Percentiles rank a stretch among this genome's conserved stretches.
Conservation (phyloP, 2,113 vertebrate genomes). For the Scartelaos histophorus region DNA sequence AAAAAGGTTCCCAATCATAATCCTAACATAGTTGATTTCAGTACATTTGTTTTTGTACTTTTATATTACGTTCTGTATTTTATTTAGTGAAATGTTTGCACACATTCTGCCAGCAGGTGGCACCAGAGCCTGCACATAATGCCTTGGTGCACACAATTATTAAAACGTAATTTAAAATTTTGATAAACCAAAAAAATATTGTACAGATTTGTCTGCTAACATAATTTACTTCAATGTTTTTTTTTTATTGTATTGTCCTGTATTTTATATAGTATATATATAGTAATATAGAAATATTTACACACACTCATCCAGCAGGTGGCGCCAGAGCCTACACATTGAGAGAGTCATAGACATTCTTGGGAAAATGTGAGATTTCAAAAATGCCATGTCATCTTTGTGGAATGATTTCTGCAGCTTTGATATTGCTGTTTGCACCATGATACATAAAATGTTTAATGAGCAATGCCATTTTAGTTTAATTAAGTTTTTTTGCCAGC, state of each 20-base stretch:
- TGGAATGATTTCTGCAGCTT: neutral
- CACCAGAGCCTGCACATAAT: neutral
- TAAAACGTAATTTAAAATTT: neutral
- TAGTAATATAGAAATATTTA: no score
- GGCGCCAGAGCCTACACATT: conserved; percentile 23
- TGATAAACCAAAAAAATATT: neutral
- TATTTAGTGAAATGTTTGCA: neutral
- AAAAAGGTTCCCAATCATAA: neutral
- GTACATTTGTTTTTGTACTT: no score
- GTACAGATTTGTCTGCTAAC: neutral
- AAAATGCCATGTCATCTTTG: neutral
- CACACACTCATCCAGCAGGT: conserved; percentile 38
- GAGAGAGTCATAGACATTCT: neutral
- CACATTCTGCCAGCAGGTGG: conserved; percentile 45
- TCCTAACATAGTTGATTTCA: neutral
- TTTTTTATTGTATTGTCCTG: neutral
- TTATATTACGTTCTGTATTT: neutral
- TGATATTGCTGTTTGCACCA: neutral
- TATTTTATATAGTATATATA: no score
- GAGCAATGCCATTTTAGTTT: no score
- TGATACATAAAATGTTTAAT: neutral
- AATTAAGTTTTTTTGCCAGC: no score
- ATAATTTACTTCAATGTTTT: neutral
- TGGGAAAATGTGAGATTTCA: no score
- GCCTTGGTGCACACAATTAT: no score